Base-by-base conservation (phyloP, 2,797 vertebrate genomes). In the Anguilla pacifica region DNA sequence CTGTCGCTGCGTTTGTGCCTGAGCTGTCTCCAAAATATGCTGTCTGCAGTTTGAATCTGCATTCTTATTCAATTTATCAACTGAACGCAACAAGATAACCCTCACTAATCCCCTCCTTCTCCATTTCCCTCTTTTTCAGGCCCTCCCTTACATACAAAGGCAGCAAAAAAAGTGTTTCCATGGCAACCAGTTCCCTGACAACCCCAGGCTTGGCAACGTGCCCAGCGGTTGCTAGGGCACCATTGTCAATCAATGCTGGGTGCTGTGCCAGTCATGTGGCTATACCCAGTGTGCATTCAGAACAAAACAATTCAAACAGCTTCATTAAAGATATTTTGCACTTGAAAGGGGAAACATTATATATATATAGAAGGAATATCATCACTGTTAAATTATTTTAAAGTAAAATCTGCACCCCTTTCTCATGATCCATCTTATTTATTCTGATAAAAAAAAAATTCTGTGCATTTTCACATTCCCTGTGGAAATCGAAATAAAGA, bases 151-250 rank as follows among this genome's bases (percentile, higher is more conserved):
- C 92, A 91, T 91, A 92, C 93, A 93, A 94, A 93, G 92, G 93
- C 95, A 93, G 94, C 94, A 94, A 81, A 87, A 46, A 79, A 67
- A 59, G 70, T 89, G 96, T 96, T 96, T 93, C 95, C 93, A 96
- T 96, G 95, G 96, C 90, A 96, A 96, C 95, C 92, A 91, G 91
- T 94, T 95, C 94, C 95, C 92, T 95, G 95, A 95, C 94, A 97
- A 96, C 96, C 91, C 93, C 89, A 93, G 93, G 91, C 94, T 93
- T 96, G 96, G 95, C 95, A 96, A 93, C 89, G 92, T 94, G 95
- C 96, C 96, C 96, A 95, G 93, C 92, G 93, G 95, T 96, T 96
- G 94, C 96, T 93, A 96, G 93, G 94, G 95, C 95, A 96, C 95
- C 95, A 90, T 89, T 95, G 94, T 95, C 95, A 95, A 91, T 95